phyloP scores from a whole-genome alignment of 2,113 vertebrate genomes.

The Sarotherodon lohbergeri region DNA sequence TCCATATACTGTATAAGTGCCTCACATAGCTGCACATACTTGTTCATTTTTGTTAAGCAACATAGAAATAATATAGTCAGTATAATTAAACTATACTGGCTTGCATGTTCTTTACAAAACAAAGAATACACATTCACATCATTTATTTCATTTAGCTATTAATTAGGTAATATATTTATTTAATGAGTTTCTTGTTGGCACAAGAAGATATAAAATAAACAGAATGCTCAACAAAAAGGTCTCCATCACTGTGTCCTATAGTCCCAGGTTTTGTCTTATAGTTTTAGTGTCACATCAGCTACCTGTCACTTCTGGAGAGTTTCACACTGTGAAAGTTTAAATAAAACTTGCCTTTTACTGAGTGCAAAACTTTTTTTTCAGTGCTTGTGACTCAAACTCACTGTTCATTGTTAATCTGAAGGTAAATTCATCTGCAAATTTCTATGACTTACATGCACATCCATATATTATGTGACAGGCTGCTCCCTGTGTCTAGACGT shows the following conservation, averaged over 20 bases:
- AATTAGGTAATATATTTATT: neutral
- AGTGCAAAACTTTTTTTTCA: neutral
- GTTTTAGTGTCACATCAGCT: neutral
- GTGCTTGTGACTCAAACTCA: neutral
- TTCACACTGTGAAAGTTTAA: slow-evolving; percentile 8
- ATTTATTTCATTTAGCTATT: neutral
- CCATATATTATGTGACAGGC: neutral
- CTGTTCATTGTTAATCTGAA: neutral
- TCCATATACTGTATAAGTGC: neutral
- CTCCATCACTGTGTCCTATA: neutral
- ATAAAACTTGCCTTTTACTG: neutral
- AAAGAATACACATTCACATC: neutral
- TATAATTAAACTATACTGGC: too few species aligned
- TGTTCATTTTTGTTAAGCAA: neutral
- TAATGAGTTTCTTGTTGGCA: too few species aligned
- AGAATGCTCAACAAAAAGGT: neutral
- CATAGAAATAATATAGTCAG: neutral
- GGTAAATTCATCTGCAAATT: neutral
- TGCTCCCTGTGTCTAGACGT: neutral
- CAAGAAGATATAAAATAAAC: neutral
- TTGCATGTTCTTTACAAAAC: neutral
- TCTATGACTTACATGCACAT: neutral
- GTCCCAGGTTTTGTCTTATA: neutral
- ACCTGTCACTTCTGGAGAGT: neutral
- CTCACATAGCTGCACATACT: neutral